These are phyloP conservation scores for Amphipoea lucens DNA, from an alignment of 2,888 invertebrate species.

Conservation along the genomic window DNA sequence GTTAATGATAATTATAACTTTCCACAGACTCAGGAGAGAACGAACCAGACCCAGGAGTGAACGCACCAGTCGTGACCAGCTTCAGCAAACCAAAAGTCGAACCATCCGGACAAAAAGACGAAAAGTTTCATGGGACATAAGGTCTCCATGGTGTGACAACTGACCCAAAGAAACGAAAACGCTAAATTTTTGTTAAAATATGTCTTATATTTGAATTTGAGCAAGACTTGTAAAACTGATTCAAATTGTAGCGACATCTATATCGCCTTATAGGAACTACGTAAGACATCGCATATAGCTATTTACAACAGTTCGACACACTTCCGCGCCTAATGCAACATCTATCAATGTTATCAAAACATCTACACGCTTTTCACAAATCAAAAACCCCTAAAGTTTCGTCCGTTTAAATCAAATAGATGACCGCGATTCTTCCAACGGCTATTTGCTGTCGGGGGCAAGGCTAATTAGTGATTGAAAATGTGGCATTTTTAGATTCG, in stretches of 20 bases:
- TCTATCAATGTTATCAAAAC: not conserved
- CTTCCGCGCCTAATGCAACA: not conserved
- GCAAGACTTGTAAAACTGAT: not conserved
- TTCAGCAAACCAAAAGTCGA: constrained; percentile 6
- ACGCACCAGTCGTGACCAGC: not conserved
- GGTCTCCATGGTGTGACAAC: not conserved
- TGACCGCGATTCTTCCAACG: not conserved
- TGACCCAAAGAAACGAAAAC: not conserved
- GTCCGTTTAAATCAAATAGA: not conserved
- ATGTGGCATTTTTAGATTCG: not conserved
- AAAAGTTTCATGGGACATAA: not conserved
- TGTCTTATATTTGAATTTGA: constrained; percentile 18
- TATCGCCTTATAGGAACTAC: not conserved
- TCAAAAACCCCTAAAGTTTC: not conserved
- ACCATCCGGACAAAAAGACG: not conserved
- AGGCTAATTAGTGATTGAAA: too few species aligned
- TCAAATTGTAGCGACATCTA: not conserved
- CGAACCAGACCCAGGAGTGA: not conserved
- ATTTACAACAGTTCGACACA: not conserved
- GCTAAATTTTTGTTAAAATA: constrained; percentile 2
- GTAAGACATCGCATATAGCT: not conserved
- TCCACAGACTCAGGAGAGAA: not conserved
- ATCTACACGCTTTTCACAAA: not conserved
- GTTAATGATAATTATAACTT: not conserved
- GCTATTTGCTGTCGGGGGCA: not conserved